Evolutionary conservation across 2,797 vertebrate genomes (phyloP).

Genomic region (Urocyon cinereoargenteus): DNA sequence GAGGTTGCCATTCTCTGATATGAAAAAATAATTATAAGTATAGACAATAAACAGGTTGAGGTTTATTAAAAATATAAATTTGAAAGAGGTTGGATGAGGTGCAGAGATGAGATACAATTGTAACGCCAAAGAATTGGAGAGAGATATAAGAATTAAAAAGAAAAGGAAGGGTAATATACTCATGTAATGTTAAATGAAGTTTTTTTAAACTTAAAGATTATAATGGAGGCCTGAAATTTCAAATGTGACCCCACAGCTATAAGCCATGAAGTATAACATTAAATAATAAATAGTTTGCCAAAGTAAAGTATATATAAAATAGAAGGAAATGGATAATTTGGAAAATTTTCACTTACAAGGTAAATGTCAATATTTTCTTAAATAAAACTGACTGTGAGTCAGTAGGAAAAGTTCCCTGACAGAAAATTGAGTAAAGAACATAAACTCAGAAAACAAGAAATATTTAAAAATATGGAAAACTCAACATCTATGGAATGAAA

Average conservation of each 20-base stretch:
- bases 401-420: not conserved
- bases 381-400: not conserved
- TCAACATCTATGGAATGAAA: not conserved
- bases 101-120: not conserved
- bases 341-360: not conserved
- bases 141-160: constrained; percentile 7
- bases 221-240: not conserved
- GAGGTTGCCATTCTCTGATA: not conserved
- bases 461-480: not conserved
- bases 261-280: not conserved
- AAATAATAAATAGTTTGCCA: not conserved
- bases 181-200: not conserved
- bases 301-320: not conserved
- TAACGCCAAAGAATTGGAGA: not conserved
- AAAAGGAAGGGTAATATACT: not conserved
- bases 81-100: not conserved
- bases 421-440: not conserved
- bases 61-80: not conserved
- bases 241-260: not conserved
- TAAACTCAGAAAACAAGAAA: not conserved
- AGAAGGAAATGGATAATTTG: not conserved
- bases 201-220: not conserved
- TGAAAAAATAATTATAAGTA: not conserved
- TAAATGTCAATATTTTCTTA: not conserved
- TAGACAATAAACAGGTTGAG: not conserved